phyloP scores from a whole-genome alignment of 2,888 invertebrate genomes.

The Notodonta ziczac region DNA sequence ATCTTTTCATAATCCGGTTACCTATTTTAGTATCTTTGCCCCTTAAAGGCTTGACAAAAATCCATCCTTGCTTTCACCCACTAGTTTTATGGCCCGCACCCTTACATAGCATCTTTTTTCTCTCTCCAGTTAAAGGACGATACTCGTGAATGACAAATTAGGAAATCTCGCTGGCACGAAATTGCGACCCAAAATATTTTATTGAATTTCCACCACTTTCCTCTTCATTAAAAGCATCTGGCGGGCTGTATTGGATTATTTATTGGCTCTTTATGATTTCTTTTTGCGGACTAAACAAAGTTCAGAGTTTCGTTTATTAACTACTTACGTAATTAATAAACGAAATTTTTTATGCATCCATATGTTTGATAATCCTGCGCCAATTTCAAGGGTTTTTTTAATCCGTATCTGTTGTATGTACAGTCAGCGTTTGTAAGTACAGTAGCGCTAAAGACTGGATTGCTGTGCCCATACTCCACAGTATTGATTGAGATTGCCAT shows the following conservation, averaged over 20 bases:
- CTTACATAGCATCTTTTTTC: conserved; percentile 48
- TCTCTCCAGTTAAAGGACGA: conserved; percentile 53
- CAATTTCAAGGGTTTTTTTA: too few relatives aligned
- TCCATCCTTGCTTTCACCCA: conserved; percentile 11
- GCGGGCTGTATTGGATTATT: conserved; percentile 17
- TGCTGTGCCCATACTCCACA: too few relatives aligned
- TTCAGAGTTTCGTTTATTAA: neutral
- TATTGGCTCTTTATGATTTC: neutral
- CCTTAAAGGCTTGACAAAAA: too few relatives aligned
- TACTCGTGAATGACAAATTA: conserved; percentile 76
- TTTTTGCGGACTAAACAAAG: neutral
- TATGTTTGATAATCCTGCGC: too few relatives aligned
- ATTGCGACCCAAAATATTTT: conserved; percentile 61
- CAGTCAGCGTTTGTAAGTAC: too few relatives aligned
- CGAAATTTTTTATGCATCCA: too few relatives aligned
- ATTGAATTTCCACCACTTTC: conserved; percentile 60
- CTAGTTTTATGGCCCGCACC: conserved; percentile 40
- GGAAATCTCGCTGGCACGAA: conserved; percentile 61
- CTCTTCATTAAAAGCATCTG: conserved; percentile 30
- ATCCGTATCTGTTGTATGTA: too few relatives aligned
- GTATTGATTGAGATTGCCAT: too few relatives aligned
- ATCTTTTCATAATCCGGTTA: too few relatives aligned
- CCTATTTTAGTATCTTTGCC: too few relatives aligned
- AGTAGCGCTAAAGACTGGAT: too few relatives aligned
- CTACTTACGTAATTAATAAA: too few relatives aligned